These are phyloP conservation scores for fruit fly (Drosophila melanogaster) DNA, from an alignment of 1,140 invertebrate genomes.

Conservation along the genomic window Release_6_plus_ISO1_MT NC_004354.4:10555501-10556000, in stretches of 20 bases:
- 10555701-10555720: constrained; percentile 30
- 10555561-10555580: constrained; percentile 1
- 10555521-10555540: neutral
- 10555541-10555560: neutral
- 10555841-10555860: constrained; percentile 6
- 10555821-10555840: constrained; percentile 5
- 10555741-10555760: constrained; percentile 6
- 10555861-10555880: too few relatives aligned
- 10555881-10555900: neutral
- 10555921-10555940: too few relatives aligned
- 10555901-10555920: too few relatives aligned
- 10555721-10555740: constrained; percentile 3
- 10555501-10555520: constrained; percentile 10
- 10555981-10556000: neutral
- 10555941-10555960: neutral
- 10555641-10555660: neutral
- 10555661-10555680: constrained; percentile 15
- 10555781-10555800: neutral
- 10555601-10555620: constrained; percentile 10
- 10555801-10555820: neutral
- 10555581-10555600: neutral
- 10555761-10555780: neutral
- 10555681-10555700: constrained; percentile 34
- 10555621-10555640: constrained; percentile 47
- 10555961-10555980: neutral